A percentile compares a stretch with the other conserved stretches of the same genome.
Evolutionary conservation across 2,888 invertebrate species (phyloP).

Genomic region (Pterobdella sp.): DNA sequence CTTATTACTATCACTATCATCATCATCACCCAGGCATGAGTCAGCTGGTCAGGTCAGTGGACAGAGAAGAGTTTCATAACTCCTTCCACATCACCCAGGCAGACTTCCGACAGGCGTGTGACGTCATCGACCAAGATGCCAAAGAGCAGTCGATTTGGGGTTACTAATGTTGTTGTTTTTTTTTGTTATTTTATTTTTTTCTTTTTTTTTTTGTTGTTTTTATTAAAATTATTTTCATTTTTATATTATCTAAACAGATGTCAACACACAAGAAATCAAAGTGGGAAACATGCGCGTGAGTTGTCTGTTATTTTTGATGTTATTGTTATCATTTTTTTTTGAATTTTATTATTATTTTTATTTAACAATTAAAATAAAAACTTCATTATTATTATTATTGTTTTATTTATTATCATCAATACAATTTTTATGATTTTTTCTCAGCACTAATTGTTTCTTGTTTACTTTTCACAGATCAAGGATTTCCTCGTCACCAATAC

Average conservation of each 20-base stretch:
- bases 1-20: no score
- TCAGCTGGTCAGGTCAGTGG: neutral
- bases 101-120: neutral
- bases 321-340: neutral
- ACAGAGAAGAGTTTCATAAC: neutral
- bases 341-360: neutral
- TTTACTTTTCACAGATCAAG: neutral
- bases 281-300: neutral
- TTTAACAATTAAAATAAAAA: neutral
- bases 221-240: no score
- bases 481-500: no score
- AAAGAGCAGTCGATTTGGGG: neutral
- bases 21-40: neutral
- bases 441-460: neutral
- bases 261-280: neutral
- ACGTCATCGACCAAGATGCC: neutral
- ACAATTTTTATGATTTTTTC: neutral
- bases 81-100: neutral
- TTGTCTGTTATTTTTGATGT: neutral
- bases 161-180: neutral
- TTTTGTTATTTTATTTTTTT: neutral
- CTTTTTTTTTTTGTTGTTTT: neutral
- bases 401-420: neutral
- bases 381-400: neutral
- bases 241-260: no score